Evolutionary conservation across 2,797 vertebrate species (phyloP), one percentile per base, ranked within the genome.

Genomic region (Oreochromis mossambicus): DNA sequence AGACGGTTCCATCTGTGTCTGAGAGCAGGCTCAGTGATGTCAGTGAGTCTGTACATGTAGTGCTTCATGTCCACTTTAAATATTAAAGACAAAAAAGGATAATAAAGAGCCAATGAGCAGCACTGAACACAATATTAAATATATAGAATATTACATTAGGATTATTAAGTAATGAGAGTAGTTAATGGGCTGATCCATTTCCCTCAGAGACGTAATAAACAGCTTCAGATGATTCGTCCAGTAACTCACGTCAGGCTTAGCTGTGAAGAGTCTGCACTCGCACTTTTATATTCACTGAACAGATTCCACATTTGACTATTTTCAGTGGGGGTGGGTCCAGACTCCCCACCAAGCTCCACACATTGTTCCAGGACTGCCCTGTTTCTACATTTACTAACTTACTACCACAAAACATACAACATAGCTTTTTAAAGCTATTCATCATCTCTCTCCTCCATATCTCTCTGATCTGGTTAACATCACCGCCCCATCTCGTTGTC

Each of bases 381-480:
- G 29, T 1, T 34, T 6, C 56, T 19, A 0, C 55, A 32, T 32
- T 32, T 58, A 58, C 26, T 58, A 9, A 58, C 55, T 58, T 8
- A 32, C 55, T 17, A 58, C 0, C 55, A 32, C 14, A 0, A 32
- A 6, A 10, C 14, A 26, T 26, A 26, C 24, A 26, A 26, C 24
- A 26, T 26, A 26, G 24, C 24, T 26, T 26, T 26, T 26, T 26
- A 26, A 26, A 26, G 24, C 24, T 26, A 26, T 26, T 26, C 24
- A 26, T 26, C 24, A 26, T 26, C 24, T 26, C 24, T 26, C 3
- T 26, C 24, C 24, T 26, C 24, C 24, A 26, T 26, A 24, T 24
- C 24, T 26, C 24, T 26, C 24, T 26, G 24, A 26, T 26, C 24
- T 26, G 24, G 24, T 26, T 26, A 26, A 26, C 24, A 26, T 26